phyloP scores from a whole-genome alignment of 2,888 invertebrate genomes.

The Unio pictorum region DNA sequence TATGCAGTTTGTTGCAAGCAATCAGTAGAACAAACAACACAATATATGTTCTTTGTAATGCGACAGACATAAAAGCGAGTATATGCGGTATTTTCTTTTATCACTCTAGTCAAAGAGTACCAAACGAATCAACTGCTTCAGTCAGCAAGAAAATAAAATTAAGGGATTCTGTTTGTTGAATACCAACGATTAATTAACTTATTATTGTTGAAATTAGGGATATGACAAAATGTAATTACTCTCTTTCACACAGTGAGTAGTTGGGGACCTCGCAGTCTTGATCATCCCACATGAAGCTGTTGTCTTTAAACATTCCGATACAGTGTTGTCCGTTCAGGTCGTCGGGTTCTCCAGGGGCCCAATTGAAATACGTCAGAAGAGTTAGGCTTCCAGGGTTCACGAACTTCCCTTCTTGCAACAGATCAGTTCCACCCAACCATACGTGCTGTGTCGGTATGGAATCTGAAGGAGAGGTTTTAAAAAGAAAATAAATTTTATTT shows the following conservation, averaged over 20 bases:
- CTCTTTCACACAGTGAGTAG: slow-evolving; percentile 24
- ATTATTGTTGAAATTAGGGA: too few relatives aligned
- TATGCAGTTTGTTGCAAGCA: too few relatives aligned
- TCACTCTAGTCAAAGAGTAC: too few relatives aligned
- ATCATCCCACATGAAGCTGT: slow-evolving; percentile 27
- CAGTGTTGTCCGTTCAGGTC: slow-evolving; percentile 33
- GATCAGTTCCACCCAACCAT: slow-evolving; percentile 34
- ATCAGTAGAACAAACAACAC: too few relatives aligned
- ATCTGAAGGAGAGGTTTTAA: slow-evolving; percentile 6
- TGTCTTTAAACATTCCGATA: slow-evolving; percentile 16
- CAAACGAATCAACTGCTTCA: too few relatives aligned
- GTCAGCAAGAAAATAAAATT: too few relatives aligned
- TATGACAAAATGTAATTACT: slow-evolving; percentile 15
- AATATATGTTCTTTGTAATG: too few relatives aligned
- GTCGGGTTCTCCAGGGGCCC: slow-evolving; percentile 30
- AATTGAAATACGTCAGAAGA: slow-evolving; percentile 23
- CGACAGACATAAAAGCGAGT: too few relatives aligned
- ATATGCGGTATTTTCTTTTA: too few relatives aligned
- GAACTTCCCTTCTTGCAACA: slow-evolving; percentile 30
- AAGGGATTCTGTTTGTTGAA: too few relatives aligned
- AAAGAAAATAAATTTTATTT: too few relatives aligned
- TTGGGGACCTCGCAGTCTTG: slow-evolving; percentile 17
- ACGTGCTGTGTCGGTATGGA: slow-evolving; percentile 17
- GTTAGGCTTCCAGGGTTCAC: slow-evolving; percentile 20
- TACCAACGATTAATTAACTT: too few relatives aligned